Base-by-base conservation (phyloP, 2,888 invertebrate genomes). In the Caenorhabditis sp. region DNA sequence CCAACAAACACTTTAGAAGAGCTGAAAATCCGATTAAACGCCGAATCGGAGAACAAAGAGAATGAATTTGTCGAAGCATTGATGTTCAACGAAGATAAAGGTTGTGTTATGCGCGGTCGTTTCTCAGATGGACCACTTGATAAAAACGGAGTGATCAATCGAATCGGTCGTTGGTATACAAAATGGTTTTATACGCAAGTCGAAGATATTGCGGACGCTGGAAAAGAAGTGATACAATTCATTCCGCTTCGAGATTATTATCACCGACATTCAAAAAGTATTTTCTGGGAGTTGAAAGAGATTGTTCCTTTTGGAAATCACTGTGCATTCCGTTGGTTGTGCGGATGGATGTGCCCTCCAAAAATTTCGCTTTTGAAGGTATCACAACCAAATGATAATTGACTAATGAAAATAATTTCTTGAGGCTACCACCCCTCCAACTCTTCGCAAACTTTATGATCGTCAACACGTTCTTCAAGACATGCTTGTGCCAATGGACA, bases 111-210 rank as follows among this genome's bases (percentile, higher is more conserved):
- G 93, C 91, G 91, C 0, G 93, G 92, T 19, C 76, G 80, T 55
- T 80, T 82, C 65, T 76, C 77, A 14, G 84, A 86, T 50, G 78
- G 78, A 10, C 77, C 83, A 21, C 80, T 81, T 17, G 69, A 66
- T 54, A 77, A 78, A 31, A 63, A 62, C 17, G 83, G 62, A 31
- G 58, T 54, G 0, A 85, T 92, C 1, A 94, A 94, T 85, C 88
- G 90, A 0, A 93, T 94, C 76, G 93, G 93, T 1, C 89, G 90
- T 65, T 94, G 93, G 92, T 91, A 93, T 88, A 92, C 93, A 77
- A 93, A 93, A 8, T 94, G 94, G 93, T 94, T 94, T 89, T 94
- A 92, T 89, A 92, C 91, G 69, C 93, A 94, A 88, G 93, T 93
- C 0, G 90, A 92, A 84, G 88, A 88, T 0, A 91, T 86, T 14